These are phyloP conservation scores for Hesperophylax magnus DNA, from an alignment of 1,140 invertebrate genomes.

Conservation along the genomic window DNA sequence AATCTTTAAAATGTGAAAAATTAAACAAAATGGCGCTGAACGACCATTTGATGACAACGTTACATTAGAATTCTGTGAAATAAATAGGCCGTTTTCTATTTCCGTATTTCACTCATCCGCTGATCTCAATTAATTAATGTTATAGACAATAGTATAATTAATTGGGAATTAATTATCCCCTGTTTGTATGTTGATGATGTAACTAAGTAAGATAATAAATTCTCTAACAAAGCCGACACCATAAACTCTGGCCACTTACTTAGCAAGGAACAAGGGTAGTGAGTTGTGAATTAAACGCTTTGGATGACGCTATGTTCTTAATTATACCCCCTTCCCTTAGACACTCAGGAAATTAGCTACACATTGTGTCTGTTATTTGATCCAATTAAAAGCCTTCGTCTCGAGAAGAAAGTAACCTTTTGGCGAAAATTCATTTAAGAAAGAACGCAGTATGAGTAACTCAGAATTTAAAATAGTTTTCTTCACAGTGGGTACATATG, in stretches of 20 bases:
- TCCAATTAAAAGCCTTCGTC: neutral
- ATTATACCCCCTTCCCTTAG: neutral
- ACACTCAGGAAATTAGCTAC: slow-evolving; percentile 11
- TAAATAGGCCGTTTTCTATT: no score
- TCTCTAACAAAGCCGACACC: neutral
- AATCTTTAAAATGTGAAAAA: no score
- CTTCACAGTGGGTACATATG: no score
- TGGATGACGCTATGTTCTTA: slow-evolving; percentile 1
- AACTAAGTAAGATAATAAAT: neutral
- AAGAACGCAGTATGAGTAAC: no score
- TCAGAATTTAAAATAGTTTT: no score
- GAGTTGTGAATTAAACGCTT: neutral
- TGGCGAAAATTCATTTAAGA: neutral
- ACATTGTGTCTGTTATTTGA: slow-evolving; percentile 19
- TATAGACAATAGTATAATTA: no score
- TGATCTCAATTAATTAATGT: no score
- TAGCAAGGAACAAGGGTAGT: neutral
- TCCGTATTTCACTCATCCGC: no score
- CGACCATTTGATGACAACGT: no score
- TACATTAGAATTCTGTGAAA: no score
- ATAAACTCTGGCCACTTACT: neutral
- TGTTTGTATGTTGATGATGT: neutral
- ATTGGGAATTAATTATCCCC: no score
- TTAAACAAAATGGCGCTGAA: no score
- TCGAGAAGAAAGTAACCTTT: neutral